Conservation (phyloP, 2,797 vertebrate genomes). For the Fringilla coelebs region DNA sequence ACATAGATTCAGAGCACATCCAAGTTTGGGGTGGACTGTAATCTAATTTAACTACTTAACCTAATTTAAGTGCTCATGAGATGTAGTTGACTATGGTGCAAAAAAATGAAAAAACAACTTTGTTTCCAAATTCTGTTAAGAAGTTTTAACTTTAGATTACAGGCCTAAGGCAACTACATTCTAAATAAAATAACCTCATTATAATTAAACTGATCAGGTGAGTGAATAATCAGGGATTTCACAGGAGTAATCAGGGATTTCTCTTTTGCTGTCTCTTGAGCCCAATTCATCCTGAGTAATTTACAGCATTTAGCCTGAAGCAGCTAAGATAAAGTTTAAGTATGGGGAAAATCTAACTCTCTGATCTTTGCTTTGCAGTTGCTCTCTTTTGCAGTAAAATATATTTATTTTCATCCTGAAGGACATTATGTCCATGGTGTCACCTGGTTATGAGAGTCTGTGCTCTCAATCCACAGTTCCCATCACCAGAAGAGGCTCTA, state of each 20-base stretch:
- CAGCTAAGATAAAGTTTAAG: not conserved
- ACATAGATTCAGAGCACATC: not conserved
- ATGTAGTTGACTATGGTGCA: not conserved
- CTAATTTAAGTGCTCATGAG: constrained; percentile 31
- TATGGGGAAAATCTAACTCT: not conserved
- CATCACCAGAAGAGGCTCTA: not conserved
- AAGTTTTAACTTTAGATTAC: not conserved
- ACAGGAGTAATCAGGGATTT: not conserved
- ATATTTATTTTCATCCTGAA: not conserved
- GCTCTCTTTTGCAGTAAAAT: not conserved
- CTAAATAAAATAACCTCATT: not conserved
- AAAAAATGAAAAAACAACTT: constrained; percentile 14
- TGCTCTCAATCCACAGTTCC: not conserved
- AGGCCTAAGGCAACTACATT: not conserved
- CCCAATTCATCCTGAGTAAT: not conserved
- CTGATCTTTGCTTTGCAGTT: not conserved
- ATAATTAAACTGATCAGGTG: not conserved
- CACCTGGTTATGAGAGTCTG: not conserved
- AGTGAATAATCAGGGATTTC: not conserved
- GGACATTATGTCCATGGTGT: not conserved
- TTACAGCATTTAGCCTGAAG: not conserved
- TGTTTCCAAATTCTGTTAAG: constrained; percentile 28
- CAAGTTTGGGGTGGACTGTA: constrained; percentile 1
- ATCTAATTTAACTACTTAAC: constrained; percentile 41
- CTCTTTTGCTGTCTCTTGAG: not conserved